Evolutionary conservation across 2,888 invertebrate genomes (phyloP), one percentile per base, ranked within the genome.

Genomic region (Drosophila mulleri): DNA sequence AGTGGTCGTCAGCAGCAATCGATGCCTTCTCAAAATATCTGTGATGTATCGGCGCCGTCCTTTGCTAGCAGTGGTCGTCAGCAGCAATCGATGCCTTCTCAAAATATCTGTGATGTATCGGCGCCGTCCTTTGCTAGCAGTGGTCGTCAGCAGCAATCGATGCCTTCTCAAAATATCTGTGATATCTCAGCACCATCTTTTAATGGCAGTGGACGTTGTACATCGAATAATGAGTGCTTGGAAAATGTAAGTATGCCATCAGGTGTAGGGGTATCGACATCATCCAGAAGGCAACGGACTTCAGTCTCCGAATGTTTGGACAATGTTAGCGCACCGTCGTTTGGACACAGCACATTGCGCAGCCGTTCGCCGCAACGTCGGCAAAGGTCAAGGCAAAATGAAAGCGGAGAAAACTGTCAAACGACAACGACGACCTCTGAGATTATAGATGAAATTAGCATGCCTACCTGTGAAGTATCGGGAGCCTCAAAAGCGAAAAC

Each of bases 291-390:
- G 11, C 64, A 64, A 35, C 41, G 29, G 32, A 20, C 53, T 7
- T 11, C 42, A 26, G 42, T 41, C 2, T 39, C 44, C 3, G 61
- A 65, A 12, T 65, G 39, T 14, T 39, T 68, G 23, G 53, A 66
- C 7, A 42, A 67, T 12, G 42, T 66, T 14, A 66, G 45, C 26
- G 60, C 39, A 12, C 69, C 72, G 3, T 42, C 50, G 5, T 67
- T 67, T 42, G 70, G 29, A 14, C 16, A 39, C 12, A 69, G 45
- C 20, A 35, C 53, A 12, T 42, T 54, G 2, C 64, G 48, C 14
- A 64, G 41, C 39, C 50, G 42, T 11, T 57, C 37, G 18, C 32
- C 14, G 4, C 35, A 2, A 18, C 29, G 11, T 20, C 56, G 47
- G 5, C 45, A 58, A 16, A 56, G 45, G 48, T 32, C 56, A 0